These are phyloP conservation scores for Plodia interpunctella DNA, from an alignment of 1,140 invertebrate genomes.

Conservation along the genomic window DNA sequence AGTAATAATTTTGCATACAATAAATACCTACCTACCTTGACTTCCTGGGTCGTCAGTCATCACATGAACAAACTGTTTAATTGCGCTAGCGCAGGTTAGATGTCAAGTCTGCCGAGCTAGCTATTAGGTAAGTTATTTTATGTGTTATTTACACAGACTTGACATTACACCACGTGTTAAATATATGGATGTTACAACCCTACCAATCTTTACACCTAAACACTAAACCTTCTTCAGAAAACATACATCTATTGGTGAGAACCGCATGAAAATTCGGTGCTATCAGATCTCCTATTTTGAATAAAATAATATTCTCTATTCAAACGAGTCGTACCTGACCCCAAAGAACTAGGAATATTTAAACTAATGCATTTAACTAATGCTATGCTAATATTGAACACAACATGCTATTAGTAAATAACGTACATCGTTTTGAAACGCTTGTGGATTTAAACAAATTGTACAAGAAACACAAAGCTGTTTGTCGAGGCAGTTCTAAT, in stretches of 20 bases:
- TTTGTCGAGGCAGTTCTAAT: too few relatives aligned
- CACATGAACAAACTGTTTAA: background rate
- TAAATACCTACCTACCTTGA: background rate
- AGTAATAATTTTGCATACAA: background rate
- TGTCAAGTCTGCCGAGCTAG: background rate
- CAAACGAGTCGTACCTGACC: background rate
- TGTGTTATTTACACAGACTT: background rate
- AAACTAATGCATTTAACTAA: conserved; percentile 1
- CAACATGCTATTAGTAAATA: background rate
- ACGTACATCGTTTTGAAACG: background rate
- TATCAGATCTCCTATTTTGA: too few relatives aligned
- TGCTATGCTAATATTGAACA: conserved; percentile 9
- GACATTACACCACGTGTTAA: too few relatives aligned
- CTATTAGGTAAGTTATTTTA: background rate
- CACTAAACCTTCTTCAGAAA: too few relatives aligned
- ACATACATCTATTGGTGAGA: too few relatives aligned
- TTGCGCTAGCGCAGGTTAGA: background rate
- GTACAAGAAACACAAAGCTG: background rate
- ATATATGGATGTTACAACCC: too few relatives aligned
- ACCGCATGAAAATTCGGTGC: too few relatives aligned
- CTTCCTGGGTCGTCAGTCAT: background rate
- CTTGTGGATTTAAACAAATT: conserved; percentile 1
- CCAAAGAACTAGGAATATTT: background rate
- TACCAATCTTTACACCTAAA: too few relatives aligned
- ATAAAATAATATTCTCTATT: background rate